Percentiles rank a stretch among this genome's conserved stretches.
Evolutionary conservation across 1,140 invertebrate species (phyloP).

Genomic region (Euborellia annulipes): DNA sequence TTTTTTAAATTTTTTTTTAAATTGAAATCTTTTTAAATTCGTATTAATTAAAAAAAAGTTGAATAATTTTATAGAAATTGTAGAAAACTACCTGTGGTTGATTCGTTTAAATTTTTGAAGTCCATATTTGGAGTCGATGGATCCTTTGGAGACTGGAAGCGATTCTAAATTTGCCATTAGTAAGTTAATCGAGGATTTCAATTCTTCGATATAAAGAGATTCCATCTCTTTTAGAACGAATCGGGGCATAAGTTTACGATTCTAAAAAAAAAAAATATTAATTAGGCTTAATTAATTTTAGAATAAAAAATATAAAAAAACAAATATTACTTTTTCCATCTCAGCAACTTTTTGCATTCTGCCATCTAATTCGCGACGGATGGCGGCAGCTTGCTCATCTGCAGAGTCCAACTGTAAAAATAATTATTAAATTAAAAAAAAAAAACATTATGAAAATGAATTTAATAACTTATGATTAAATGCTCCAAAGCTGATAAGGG

Average conservation of each 20-base stretch:
- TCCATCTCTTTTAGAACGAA: slow-evolving; percentile 99
- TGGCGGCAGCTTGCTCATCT: slow-evolving; percentile 98
- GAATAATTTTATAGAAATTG: too few species aligned
- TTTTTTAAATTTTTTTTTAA: too few species aligned
- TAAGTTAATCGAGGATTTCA: slow-evolving; percentile 92
- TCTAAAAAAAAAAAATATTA: slow-evolving; percentile 38
- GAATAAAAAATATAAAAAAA: slow-evolving; percentile 1
- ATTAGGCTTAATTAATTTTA: slow-evolving; percentile 3
- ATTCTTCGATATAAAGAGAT: slow-evolving; percentile 94
- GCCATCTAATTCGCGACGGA: slow-evolving; percentile 93
- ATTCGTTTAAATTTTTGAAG: slow-evolving; percentile 89
- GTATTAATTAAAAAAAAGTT: too few species aligned
- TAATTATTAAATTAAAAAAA: too few species aligned
- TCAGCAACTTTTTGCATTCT: slow-evolving; percentile 90
- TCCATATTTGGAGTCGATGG: slow-evolving; percentile 93
- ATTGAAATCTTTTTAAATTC: too few species aligned
- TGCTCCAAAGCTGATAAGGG: too few species aligned
- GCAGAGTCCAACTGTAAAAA: slow-evolving; percentile 94
- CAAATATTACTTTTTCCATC: slow-evolving; percentile 74
- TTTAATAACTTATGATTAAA: too few species aligned
- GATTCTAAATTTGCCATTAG: slow-evolving; percentile 98
- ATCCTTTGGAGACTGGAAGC: slow-evolving; percentile 92
- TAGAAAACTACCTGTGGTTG: slow-evolving; percentile 66
- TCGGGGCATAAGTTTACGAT: slow-evolving; percentile 93
- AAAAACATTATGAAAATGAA: too few species aligned